Conservation (phyloP, 2,888 invertebrate genomes). For the Volucella zonaria region DNA sequence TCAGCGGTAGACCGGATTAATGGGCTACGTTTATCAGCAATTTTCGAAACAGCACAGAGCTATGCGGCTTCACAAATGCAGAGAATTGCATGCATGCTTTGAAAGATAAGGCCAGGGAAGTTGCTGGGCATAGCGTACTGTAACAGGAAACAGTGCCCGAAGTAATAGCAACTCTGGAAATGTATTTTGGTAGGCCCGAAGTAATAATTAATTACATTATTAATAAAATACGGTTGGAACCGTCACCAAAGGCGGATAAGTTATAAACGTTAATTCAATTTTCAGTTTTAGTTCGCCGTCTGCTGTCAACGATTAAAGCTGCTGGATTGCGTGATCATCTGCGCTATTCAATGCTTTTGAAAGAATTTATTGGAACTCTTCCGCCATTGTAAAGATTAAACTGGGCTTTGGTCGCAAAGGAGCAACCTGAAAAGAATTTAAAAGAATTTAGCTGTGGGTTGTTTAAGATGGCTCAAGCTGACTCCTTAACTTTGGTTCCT, state of each 20-base stretch:
- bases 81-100: conserved; percentile 32
- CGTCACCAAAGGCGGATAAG: not conserved
- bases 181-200: not conserved
- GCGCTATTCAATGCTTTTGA: not conserved
- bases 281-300: not conserved
- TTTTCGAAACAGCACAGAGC: conserved; percentile 37
- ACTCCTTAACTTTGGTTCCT: not conserved
- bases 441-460: not conserved
- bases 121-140: not conserved
- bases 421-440: not conserved
- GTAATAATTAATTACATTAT: not conserved
- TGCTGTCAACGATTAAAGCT: not conserved
- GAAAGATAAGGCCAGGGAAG: conserved; percentile 19
- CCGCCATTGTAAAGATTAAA: not conserved
- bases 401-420: not conserved
- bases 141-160: conserved; percentile 15
- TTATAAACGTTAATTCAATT: not conserved
- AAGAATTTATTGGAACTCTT: not conserved
- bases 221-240: not conserved
- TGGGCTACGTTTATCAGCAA: conserved; percentile 61
- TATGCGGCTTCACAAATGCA: conserved; percentile 27
- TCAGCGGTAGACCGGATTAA: conserved; percentile 59
- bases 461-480: not conserved
- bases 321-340: too few relatives aligned
- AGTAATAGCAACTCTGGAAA: not conserved